Evolutionary conservation across 2,888 invertebrate genomes (phyloP), one percentile per base, ranked within the genome.

Genomic region (Ichneumon xanthorius): DNA sequence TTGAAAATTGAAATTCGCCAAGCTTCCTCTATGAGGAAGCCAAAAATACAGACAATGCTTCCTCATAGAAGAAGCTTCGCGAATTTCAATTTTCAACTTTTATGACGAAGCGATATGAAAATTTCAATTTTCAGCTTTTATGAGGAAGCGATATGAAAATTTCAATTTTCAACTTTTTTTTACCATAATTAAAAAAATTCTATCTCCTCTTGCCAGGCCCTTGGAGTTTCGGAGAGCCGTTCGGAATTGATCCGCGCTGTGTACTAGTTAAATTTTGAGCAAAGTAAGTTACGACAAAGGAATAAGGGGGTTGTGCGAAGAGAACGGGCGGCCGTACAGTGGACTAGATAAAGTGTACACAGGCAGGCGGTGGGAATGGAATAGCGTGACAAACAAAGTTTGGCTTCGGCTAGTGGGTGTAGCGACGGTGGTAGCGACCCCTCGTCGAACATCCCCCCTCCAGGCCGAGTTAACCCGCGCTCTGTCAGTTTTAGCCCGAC

Each of bases 341-440:
- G 88, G 88, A 88, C 88, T 87, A 87, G 89, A 90, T 90, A 90
- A 90, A 91, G 89, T 89, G 55, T 80, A 76, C 67, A 58, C 19
- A 67, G 67, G 45, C 45, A 58, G 61, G 75, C 80, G 91, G 88
- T 89, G 91, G 90, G 90, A 91, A 91, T 92, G 88, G 90, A 86
- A 89, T 90, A 88, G 89, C 88, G 65, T 91, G 91, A 92, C 92
- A 91, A 92, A 92, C 92, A 92, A 93, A 92, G 92, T 92, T 92
- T 91, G 89, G 89, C 88, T 82, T 91, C 89, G 89, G 90, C 90
- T 33, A 67, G 77, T 84, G 26, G 67, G 71, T 77, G 76, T 67
- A 30, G 30, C 65, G 48, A 58, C 50, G 61, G 67, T 77, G n/a
- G 71, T 89, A 87, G 45, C 45, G 45, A 87, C 87, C 90, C 88